Percentiles rank a stretch among this genome's conserved stretches.
Evolutionary conservation across 2,113 vertebrate genomes (phyloP).

Genomic region (Vulpes ferrilata): DNA sequence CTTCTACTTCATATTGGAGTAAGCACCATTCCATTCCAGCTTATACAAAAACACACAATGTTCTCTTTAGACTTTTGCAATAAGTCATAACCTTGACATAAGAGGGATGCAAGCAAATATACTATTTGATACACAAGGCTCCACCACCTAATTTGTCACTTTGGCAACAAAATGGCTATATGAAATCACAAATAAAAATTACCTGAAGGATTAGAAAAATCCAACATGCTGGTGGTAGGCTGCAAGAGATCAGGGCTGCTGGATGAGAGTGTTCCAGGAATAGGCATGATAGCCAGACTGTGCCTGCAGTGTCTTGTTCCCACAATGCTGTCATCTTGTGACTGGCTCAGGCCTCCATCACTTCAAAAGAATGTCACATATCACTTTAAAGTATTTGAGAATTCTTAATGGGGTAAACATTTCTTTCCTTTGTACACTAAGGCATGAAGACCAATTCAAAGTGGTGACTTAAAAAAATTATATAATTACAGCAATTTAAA

Average conservation of each 20-base stretch:
- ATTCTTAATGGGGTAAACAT: conserved; percentile 45
- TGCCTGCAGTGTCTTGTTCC: conserved; percentile 96
- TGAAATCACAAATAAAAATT: conserved; percentile 65
- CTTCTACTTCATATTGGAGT: conserved; percentile 1
- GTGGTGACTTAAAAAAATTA: conserved; percentile 13
- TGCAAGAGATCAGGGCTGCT: conserved; percentile 98
- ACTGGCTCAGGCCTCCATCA: conserved; percentile 95
- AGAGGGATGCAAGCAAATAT: background rate
- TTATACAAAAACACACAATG: background rate
- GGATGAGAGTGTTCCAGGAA: conserved; percentile 95
- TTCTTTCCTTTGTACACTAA: conserved; percentile 26
- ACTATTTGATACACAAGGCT: background rate
- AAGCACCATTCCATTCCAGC: background rate
- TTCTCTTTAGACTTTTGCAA: background rate
- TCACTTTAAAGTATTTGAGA: conserved; percentile 61
- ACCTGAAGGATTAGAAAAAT: conserved; percentile 98
- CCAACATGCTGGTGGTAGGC: conserved; percentile 93
- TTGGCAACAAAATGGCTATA: background rate
- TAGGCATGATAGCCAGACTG: conserved; percentile 97
- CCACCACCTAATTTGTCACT: background rate
- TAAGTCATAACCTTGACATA: background rate
- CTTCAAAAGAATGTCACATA: conserved; percentile 86
- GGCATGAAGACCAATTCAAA: conserved; percentile 26
- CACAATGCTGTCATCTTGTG: conserved; percentile 98
- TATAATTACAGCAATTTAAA: background rate